These are phyloP conservation scores for Coenobita brevimanus DNA, from an alignment of 1,140 invertebrate species.

Conservation along the genomic window DNA sequence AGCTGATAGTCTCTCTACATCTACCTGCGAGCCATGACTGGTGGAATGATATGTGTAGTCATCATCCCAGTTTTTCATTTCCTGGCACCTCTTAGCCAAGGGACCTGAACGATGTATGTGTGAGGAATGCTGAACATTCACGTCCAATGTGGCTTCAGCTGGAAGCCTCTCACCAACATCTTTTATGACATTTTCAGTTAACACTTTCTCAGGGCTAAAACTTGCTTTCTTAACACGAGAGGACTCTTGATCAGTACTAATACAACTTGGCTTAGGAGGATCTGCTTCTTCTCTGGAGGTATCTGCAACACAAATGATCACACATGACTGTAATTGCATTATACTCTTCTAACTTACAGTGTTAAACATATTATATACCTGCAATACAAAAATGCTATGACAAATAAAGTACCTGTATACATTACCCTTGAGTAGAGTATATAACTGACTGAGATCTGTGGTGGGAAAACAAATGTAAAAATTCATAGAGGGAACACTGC, in stretches of 20 bases:
- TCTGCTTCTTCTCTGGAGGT: background rate
- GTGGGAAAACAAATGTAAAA: too few relatives aligned
- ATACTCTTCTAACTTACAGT: background rate
- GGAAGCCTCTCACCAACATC: background rate
- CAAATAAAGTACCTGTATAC: too few relatives aligned
- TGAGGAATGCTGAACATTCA: background rate
- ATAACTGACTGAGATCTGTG: too few relatives aligned
- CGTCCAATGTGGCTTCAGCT: background rate
- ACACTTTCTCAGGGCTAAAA: background rate
- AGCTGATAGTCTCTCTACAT: conserved; percentile 42
- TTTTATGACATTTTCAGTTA: too few relatives aligned
- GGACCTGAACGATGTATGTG: conserved; percentile 14
- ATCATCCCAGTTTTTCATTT: conserved; percentile 68
- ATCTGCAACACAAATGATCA: conserved; percentile 12
- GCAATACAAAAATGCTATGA: too few relatives aligned
- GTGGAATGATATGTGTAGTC: conserved; percentile 68
- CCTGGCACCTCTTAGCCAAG: conserved; percentile 58
- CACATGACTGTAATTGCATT: background rate
- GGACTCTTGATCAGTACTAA: background rate
- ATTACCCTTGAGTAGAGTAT: too few relatives aligned
- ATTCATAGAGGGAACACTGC: too few relatives aligned
- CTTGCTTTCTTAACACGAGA: background rate
- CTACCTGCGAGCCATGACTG: conserved; percentile 51
- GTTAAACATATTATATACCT: too few relatives aligned
- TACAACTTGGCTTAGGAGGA: conserved; percentile 11